Conservation (phyloP, 2,888 invertebrate species). For the Eupsilia transversa region DNA sequence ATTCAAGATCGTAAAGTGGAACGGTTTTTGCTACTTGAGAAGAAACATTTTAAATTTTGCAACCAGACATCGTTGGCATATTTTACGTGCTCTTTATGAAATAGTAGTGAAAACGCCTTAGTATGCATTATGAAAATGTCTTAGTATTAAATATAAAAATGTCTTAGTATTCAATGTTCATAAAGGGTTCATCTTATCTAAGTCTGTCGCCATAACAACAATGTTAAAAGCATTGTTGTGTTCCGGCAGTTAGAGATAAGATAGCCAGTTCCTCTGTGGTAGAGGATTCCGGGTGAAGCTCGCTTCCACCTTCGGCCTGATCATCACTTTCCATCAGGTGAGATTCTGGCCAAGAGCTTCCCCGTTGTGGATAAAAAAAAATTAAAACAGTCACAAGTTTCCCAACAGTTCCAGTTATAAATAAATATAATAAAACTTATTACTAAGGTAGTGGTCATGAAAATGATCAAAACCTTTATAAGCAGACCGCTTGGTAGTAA, state of each 20-base stretch:
- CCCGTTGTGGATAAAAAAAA: too few relatives aligned
- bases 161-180: too few relatives aligned
- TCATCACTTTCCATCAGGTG: too few relatives aligned
- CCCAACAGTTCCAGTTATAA: background rate
- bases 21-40: slow-evolving; percentile 32
- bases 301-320: too few relatives aligned
- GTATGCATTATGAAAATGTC: background rate
- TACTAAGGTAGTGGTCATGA: background rate
- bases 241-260: too few relatives aligned
- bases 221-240: too few relatives aligned
- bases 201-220: too few relatives aligned
- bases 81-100: slow-evolving; percentile 2
- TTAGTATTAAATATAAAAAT: too few relatives aligned
- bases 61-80: slow-evolving; percentile 4
- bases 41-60: slow-evolving; percentile 28
- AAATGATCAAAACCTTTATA: background rate
- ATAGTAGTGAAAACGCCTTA: background rate
- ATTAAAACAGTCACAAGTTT: background rate
- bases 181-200: too few relatives aligned
- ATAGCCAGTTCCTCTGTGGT: too few relatives aligned
- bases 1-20: slow-evolving; percentile 47
- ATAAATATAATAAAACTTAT: background rate
- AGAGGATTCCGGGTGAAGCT: too few relatives aligned
- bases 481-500: background rate
- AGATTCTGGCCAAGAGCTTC: too few relatives aligned